Evolutionary conservation across 2,888 invertebrate species (phyloP).

Genomic region (Ametastegia equiseti): DNA sequence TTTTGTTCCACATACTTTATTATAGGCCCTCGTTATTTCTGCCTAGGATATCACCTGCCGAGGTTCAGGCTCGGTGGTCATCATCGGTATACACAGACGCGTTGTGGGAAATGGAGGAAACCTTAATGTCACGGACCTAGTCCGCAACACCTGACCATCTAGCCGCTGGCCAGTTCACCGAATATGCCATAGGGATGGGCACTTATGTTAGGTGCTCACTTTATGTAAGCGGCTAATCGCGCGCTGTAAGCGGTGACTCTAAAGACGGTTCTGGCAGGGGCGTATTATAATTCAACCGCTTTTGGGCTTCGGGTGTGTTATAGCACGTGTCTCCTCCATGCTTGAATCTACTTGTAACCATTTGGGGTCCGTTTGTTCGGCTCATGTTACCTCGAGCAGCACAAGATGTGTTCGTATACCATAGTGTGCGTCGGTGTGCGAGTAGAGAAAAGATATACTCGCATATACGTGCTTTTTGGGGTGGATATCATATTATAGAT

Average conservation of each 20-base stretch:
- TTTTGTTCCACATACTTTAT: not conserved
- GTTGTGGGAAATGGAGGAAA: slow-evolving; percentile 12
- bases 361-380: not conserved
- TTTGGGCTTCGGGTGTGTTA: not conserved
- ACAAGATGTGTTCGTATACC: not conserved
- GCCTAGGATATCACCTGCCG: too few species aligned
- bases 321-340: slow-evolving; percentile 26
- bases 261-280: not conserved
- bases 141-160: slow-evolving; percentile 21
- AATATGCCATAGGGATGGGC: not conserved
- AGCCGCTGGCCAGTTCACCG: not conserved
- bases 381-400: not conserved
- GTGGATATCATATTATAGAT: slow-evolving; percentile 6
- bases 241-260: not conserved
- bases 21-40: too few species aligned
- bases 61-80: not conserved
- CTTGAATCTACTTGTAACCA: not conserved
- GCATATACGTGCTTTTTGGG: slow-evolving; percentile 11
- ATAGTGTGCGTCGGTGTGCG: not conserved
- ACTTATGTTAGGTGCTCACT: slow-evolving; percentile 21
- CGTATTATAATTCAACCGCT: slow-evolving; percentile 32
- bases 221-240: slow-evolving; percentile 12
- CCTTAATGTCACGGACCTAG: slow-evolving; percentile 12
- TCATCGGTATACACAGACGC: not conserved
- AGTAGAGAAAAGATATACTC: not conserved